Percentiles rank a stretch among this genome's conserved stretches.
Evolutionary conservation across 2,888 invertebrate species (phyloP).

Genomic region (Pycnomerus fuliginosus): DNA sequence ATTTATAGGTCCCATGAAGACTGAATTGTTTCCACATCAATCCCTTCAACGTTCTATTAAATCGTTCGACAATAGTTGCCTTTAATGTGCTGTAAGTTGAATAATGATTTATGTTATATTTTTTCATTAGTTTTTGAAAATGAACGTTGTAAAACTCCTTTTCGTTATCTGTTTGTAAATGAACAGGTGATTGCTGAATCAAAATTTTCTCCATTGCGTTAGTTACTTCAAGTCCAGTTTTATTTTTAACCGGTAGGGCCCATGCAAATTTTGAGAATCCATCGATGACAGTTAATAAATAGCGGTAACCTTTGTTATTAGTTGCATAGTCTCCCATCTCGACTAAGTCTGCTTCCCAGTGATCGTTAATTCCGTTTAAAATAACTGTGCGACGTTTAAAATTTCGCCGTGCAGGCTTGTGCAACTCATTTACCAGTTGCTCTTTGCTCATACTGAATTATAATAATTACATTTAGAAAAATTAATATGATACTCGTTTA

Average conservation of each 20-base stretch:
- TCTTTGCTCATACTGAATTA: slow-evolving; percentile 12
- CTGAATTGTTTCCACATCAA: slow-evolving; percentile 32
- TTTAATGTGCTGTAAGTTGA: slow-evolving; percentile 17
- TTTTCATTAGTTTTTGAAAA: slow-evolving; percentile 17
- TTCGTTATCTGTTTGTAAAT: slow-evolving; percentile 40
- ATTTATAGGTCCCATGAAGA: slow-evolving; percentile 36
- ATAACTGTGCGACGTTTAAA: slow-evolving; percentile 41
- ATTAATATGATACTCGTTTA: no score
- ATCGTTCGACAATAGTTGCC: slow-evolving; percentile 19
- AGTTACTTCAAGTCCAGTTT: slow-evolving; percentile 37
- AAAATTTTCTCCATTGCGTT: slow-evolving; percentile 25
- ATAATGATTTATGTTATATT: slow-evolving; percentile 19
- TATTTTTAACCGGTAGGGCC: slow-evolving; percentile 42
- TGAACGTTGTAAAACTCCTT: slow-evolving; percentile 35
- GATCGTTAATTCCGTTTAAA: slow-evolving; percentile 46
- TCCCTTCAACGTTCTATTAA: slow-evolving; percentile 13
- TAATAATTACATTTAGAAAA: no score
- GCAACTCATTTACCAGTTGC: slow-evolving; percentile 37
- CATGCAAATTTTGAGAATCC: slow-evolving; percentile 48
- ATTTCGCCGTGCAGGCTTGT: slow-evolving; percentile 45
- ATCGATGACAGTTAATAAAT: slow-evolving; percentile 47
- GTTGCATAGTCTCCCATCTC: slow-evolving; percentile 39
- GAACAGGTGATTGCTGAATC: slow-evolving; percentile 6
- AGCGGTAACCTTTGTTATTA: slow-evolving; percentile 41
- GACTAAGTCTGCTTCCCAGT: slow-evolving; percentile 51